Conservation (phyloP, 2,888 invertebrate genomes). For the Thelaira solivaga region DNA sequence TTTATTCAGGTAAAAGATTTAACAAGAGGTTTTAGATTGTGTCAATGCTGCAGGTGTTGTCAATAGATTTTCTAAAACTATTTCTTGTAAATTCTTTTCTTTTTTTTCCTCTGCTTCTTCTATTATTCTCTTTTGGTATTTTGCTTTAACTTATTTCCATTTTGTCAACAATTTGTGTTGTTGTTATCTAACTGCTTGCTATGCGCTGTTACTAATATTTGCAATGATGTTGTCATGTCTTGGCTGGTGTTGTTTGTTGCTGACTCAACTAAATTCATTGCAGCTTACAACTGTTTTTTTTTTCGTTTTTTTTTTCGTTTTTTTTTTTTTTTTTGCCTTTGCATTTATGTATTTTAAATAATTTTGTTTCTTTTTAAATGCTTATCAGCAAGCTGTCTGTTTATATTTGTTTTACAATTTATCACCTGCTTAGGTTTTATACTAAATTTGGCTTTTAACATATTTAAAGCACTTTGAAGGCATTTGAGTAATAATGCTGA, state of each 20-base stretch:
- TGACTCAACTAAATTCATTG: slow-evolving; percentile 29
- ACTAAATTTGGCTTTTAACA: slow-evolving; percentile 15
- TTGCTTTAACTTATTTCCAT: slow-evolving; percentile 40
- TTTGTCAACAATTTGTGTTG: slow-evolving; percentile 18
- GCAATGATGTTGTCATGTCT: background rate
- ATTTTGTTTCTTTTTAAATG: too few species aligned
- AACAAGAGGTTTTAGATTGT: slow-evolving; percentile 21
- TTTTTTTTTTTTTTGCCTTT: background rate
- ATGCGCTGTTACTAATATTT: background rate
- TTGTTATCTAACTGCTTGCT: background rate
- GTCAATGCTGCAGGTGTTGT: slow-evolving; percentile 59
- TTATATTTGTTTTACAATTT: background rate
- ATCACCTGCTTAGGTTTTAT: slow-evolving; percentile 2
- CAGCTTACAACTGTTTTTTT: slow-evolving; percentile 21
- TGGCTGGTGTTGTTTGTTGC: slow-evolving; percentile 41
- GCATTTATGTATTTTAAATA: background rate
- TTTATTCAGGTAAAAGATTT: slow-evolving; percentile 5
- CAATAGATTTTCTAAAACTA: slow-evolving; percentile 38
- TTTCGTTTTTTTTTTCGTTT: background rate
- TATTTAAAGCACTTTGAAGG: background rate
- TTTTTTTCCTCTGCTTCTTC: background rate
- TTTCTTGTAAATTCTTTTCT: background rate
- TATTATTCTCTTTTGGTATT: background rate
- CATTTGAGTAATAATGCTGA: too few species aligned
- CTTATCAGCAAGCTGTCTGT: background rate